Evolutionary conservation across 1,140 invertebrate genomes (phyloP).

Genomic region (Oedothorax gibbosus): DNA sequence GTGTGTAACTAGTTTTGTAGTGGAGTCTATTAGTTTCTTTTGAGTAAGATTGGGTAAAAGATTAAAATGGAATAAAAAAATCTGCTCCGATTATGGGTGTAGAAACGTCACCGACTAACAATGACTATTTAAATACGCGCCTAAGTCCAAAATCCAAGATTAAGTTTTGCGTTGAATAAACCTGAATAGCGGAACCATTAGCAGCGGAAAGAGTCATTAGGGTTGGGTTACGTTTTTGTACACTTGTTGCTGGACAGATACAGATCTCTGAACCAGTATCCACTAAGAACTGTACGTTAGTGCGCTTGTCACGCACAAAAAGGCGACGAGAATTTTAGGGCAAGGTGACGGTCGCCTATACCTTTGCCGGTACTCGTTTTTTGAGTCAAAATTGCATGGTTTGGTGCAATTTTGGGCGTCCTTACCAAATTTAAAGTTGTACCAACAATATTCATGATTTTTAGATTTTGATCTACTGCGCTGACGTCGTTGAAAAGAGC

Average conservation of each 20-base stretch:
- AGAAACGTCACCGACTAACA: constrained; percentile 24
- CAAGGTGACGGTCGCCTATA: neutral
- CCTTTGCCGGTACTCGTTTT: neutral
- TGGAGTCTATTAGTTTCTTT: constrained; percentile 5
- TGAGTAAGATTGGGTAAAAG: constrained; percentile 23
- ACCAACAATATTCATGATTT: constrained; percentile 37
- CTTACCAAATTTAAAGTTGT: constrained; percentile 44
- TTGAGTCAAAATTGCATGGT: neutral
- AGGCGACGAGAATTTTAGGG: neutral
- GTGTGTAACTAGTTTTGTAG: neutral
- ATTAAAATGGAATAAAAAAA: constrained; percentile 42
- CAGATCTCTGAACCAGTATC: no score
- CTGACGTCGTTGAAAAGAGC: neutral
- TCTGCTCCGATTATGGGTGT: constrained; percentile 53
- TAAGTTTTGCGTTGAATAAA: neutral
- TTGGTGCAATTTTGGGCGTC: constrained; percentile 36
- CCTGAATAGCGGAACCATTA: constrained; percentile 15
- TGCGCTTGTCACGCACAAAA: constrained; percentile 22
- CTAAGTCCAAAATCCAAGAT: constrained; percentile 33
- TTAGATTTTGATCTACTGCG: neutral
- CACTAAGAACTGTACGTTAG: no score
- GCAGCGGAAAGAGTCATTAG: constrained; percentile 22
- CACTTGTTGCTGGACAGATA: no score
- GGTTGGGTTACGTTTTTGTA: no score
- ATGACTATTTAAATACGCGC: constrained; percentile 28